phyloP scores from a whole-genome alignment of 2,888 invertebrate species.

The Gortyna flavago region DNA sequence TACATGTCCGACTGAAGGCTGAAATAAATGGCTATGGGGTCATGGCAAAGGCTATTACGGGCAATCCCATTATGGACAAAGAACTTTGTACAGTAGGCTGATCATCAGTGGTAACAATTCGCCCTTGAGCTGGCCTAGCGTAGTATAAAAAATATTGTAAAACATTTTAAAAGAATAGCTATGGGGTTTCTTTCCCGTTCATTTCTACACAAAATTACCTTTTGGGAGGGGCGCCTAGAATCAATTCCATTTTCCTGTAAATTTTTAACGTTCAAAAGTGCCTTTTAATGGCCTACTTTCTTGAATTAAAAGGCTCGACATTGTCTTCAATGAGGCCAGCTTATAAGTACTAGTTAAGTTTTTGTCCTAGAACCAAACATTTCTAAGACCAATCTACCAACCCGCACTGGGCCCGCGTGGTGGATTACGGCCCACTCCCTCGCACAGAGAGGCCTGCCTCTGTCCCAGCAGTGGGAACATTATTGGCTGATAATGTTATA shows the following conservation, averaged over 20 bases:
- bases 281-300: not conserved
- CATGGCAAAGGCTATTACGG: constrained; percentile 6
- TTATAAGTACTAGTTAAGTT: not conserved
- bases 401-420: no score
- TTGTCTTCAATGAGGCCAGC: not conserved
- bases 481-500: no score
- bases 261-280: not conserved
- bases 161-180: not conserved
- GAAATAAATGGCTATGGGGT: not conserved
- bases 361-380: no score
- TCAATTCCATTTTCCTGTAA: not conserved
- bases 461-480: no score
- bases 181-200: not conserved
- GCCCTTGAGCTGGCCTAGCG: not conserved
- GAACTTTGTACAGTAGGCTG: not conserved
- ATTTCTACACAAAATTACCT: not conserved
- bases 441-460: no score
- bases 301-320: not conserved
- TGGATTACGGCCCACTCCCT: no score
- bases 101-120: not conserved
- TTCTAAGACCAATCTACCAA: no score
- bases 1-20: not conserved
- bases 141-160: not conserved
- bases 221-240: not conserved
- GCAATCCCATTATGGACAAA: not conserved